These are phyloP conservation scores for Cecropterus lyciades DNA, from an alignment of 1,140 invertebrate species.

Conservation along the genomic window DNA sequence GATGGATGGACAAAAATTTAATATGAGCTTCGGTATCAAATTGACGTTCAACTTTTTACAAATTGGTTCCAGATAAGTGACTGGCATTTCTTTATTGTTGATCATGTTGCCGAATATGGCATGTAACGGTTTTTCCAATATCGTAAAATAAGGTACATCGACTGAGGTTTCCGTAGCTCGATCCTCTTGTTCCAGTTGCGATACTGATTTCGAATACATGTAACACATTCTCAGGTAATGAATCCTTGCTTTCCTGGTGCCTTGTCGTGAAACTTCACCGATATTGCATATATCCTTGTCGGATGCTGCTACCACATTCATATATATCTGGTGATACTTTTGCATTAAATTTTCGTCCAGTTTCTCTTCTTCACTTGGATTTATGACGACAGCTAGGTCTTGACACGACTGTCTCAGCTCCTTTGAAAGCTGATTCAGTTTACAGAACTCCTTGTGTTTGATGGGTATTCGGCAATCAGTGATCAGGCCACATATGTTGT, in stretches of 20 bases:
- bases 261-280: slow-evolving; percentile 62
- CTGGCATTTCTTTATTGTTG: slow-evolving; percentile 72
- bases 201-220: slow-evolving; percentile 76
- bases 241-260: slow-evolving; percentile 65
- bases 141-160: slow-evolving; percentile 65
- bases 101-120: slow-evolving; percentile 80
- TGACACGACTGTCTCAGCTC: slow-evolving; percentile 71
- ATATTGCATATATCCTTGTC: slow-evolving; percentile 79
- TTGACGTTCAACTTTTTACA: slow-evolving; percentile 81
- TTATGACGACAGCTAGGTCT: slow-evolving; percentile 63
- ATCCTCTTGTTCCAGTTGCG: slow-evolving; percentile 69
- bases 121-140: slow-evolving; percentile 72
- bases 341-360: slow-evolving; percentile 67
- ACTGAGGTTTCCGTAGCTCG: slow-evolving; percentile 36
- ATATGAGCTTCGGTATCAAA: slow-evolving; percentile 77
- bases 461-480: slow-evolving; percentile 76
- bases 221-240: slow-evolving; percentile 79
- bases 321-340: slow-evolving; percentile 78
- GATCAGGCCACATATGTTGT: slow-evolving; percentile 76
- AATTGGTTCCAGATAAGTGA: slow-evolving; percentile 75
- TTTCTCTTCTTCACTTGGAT: slow-evolving; percentile 44
- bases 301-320: slow-evolving; percentile 75
- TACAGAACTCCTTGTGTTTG: slow-evolving; percentile 79
- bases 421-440: slow-evolving; percentile 75
- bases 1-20: slow-evolving; percentile 80